These are phyloP conservation scores for Bedellia somnulentella DNA, from an alignment of 2,888 invertebrate species.

Conservation along the genomic window DNA sequence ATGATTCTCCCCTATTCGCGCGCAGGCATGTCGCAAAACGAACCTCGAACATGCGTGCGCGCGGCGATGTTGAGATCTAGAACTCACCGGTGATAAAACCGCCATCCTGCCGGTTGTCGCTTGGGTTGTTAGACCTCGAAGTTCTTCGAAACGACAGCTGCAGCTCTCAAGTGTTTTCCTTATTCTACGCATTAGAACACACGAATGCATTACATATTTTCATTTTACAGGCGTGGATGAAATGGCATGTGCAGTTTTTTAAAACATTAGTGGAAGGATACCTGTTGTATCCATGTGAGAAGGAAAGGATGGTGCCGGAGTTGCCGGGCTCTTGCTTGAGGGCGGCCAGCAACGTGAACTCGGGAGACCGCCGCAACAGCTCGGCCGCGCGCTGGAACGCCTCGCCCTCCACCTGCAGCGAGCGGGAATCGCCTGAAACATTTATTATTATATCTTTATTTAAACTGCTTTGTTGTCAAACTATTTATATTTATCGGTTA, in stretches of 20 bases:
- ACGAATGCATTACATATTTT: too few species aligned
- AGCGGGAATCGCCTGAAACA: constrained; percentile 70
- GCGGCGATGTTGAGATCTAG: constrained; percentile 63
- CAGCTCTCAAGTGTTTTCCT: too few species aligned
- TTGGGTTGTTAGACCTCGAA: constrained; percentile 7
- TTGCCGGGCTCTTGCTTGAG: constrained; percentile 79
- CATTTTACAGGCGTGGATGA: constrained; percentile 4
- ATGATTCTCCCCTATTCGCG: constrained; percentile 60
- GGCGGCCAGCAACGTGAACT: constrained; percentile 79
- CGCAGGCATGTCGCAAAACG: constrained; percentile 33
- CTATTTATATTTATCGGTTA: too few species aligned
- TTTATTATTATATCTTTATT: too few species aligned
- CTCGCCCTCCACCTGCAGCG: constrained; percentile 69
- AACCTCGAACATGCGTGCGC: constrained; percentile 32
- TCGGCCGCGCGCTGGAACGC: constrained; percentile 70
- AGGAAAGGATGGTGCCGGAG: constrained; percentile 80
- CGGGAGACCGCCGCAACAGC: constrained; percentile 70
- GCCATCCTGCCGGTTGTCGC: constrained; percentile 8
- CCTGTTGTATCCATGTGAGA: constrained; percentile 80
- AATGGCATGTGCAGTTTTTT: constrained; percentile 6
- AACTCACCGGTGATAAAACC: constrained; percentile 44
- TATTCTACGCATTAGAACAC: too few species aligned
- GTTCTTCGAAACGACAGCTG: too few species aligned
- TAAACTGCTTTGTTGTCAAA: too few species aligned
- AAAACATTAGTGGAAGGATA: too few species aligned